A percentile compares a stretch with the other conserved stretches of the same genome.
Evolutionary conservation across 2,888 invertebrate genomes (phyloP).

Genomic region (Drosophila anomelani): DNA sequence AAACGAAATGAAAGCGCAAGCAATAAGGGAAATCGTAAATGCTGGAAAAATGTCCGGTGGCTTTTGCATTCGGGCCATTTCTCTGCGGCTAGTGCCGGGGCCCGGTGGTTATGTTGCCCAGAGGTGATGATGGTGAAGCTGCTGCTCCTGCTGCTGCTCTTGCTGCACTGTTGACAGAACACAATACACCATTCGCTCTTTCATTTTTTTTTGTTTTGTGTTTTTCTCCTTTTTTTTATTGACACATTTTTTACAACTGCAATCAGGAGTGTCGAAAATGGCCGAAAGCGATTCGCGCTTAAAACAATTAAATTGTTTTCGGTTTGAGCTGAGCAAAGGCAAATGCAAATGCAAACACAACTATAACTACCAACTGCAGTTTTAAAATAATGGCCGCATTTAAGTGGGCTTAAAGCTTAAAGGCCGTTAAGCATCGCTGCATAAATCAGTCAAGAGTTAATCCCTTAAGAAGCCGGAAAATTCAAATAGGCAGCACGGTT

Average conservation of each 20-base stretch:
- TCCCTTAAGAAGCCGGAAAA: constrained; percentile 12
- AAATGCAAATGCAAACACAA: constrained; percentile 19
- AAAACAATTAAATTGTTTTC: constrained; percentile 64
- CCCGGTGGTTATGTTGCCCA: background rate
- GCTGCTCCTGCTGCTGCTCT: constrained; percentile 1
- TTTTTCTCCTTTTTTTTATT: background rate
- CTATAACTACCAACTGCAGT: background rate
- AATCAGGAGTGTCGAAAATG: constrained; percentile 59
- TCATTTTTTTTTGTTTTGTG: constrained; percentile 15
- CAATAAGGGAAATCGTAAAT: constrained; percentile 73
- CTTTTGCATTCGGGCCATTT: constrained; percentile 9
- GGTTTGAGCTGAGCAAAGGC: constrained; percentile 15
- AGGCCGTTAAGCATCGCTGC: constrained; percentile 8
- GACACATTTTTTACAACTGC: constrained; percentile 56
- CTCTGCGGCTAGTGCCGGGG: constrained; percentile 16
- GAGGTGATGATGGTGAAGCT: constrained; percentile 43
- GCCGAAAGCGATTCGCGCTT: constrained; percentile 55
- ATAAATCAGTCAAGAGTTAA: constrained; percentile 16
- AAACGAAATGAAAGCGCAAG: constrained; percentile 58
- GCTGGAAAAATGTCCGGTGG: constrained; percentile 42
- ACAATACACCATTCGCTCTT: constrained; percentile 39
- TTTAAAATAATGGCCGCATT: constrained; percentile 35
- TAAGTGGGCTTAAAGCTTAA: constrained; percentile 25
- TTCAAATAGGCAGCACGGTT: constrained; percentile 16
- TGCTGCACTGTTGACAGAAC: constrained; percentile 59